Conservation (phyloP, 2,888 invertebrate species). For the Synergus itoensis region DNA sequence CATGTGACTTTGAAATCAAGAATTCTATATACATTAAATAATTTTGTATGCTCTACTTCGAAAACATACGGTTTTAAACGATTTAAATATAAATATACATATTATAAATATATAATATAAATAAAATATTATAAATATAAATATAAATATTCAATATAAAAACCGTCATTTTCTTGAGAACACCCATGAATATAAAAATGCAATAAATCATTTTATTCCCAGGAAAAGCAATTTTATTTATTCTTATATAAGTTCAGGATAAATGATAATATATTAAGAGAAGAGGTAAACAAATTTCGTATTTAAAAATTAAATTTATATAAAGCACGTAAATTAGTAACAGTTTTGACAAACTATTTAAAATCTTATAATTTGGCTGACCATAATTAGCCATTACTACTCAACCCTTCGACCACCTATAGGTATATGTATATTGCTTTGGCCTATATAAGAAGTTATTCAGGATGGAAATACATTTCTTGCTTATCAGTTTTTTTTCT, state of each 20-base stretch:
- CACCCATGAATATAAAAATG: background rate
- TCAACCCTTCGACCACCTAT: background rate
- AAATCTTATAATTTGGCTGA: background rate
- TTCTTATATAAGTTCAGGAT: background rate
- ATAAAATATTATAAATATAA: too few relatives aligned
- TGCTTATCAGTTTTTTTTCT: background rate
- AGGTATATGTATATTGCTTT: too few relatives aligned
- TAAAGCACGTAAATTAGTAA: background rate
- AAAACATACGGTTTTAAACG: too few relatives aligned
- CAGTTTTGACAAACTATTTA: background rate
- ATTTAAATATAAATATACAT: too few relatives aligned
- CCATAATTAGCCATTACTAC: background rate
- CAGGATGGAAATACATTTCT: background rate
- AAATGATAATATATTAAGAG: background rate
- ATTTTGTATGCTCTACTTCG: background rate
- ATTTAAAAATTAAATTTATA: background rate
- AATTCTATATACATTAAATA: background rate
- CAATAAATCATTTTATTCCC: background rate
- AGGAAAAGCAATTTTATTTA: background rate
- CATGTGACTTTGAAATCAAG: background rate
- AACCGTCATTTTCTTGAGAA: background rate
- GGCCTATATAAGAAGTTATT: background rate
- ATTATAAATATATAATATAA: too few relatives aligned
- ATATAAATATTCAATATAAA: too few relatives aligned
- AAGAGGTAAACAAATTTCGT: background rate